A percentile compares a stretch with the other conserved stretches of the same genome.
Evolutionary conservation across 2,797 vertebrate genomes (phyloP).

Genomic region (Gymnothorax reevesii): DNA sequence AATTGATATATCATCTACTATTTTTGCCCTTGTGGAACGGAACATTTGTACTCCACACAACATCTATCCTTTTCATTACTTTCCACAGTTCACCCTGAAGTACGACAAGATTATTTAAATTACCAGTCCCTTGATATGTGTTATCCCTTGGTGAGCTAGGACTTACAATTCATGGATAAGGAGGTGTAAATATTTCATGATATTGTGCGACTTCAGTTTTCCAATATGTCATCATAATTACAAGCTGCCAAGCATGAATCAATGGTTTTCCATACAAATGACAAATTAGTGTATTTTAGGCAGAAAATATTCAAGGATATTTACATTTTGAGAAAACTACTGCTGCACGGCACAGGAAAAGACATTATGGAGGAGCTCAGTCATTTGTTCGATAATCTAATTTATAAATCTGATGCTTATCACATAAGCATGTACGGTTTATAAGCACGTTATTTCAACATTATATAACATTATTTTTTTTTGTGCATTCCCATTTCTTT

Average conservation of each 20-base stretch:
- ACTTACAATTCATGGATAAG: constrained; percentile 11
- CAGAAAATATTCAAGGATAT: background rate
- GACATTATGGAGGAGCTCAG: background rate
- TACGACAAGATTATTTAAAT: background rate
- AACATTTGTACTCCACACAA: background rate
- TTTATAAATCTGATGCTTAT: background rate
- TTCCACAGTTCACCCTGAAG: constrained; percentile 5
- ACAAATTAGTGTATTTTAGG: background rate
- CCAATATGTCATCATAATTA: constrained; percentile 15
- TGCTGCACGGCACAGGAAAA: background rate
- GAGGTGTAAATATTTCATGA: constrained; percentile 7
- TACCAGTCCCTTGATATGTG: background rate
- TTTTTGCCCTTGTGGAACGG: background rate
- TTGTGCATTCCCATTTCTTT: background rate
- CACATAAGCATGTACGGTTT: background rate
- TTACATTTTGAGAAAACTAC: background rate
- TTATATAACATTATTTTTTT: background rate
- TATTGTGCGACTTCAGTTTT: background rate
- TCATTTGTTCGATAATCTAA: background rate
- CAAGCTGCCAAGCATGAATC: background rate
- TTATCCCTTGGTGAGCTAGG: background rate
- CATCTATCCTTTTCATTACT: constrained; percentile 11
- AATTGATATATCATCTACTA: background rate
- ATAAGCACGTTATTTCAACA: background rate
- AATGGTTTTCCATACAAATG: background rate